phyloP scores from a whole-genome alignment of 2,797 vertebrate genomes.

The Zalophus californianus region DNA sequence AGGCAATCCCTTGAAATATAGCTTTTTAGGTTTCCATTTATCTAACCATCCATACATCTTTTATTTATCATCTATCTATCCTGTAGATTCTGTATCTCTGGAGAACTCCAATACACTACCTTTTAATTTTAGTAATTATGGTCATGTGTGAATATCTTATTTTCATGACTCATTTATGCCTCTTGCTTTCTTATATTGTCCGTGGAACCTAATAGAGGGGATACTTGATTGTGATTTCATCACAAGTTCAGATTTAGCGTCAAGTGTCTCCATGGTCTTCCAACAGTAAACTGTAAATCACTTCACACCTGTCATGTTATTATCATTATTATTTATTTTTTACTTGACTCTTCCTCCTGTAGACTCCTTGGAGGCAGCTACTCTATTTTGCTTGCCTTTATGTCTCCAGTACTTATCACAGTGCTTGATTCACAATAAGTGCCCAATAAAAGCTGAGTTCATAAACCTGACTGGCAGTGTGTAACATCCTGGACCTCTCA shows the following conservation, averaged over 20 bases:
- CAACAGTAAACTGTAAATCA: background rate
- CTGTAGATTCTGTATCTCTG: background rate
- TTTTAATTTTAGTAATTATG: constrained; percentile 32
- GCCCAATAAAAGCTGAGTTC: background rate
- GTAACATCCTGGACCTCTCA: background rate
- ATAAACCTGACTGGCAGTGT: background rate
- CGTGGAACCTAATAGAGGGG: background rate
- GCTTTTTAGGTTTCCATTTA: background rate
- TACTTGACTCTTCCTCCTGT: background rate
- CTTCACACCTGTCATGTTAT: background rate
- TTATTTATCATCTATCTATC: background rate
- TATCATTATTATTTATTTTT: background rate
- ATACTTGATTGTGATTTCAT: background rate
- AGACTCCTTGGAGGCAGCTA: background rate
- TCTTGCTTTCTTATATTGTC: background rate
- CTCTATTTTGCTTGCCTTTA: background rate
- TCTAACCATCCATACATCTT: background rate
- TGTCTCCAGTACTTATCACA: background rate
- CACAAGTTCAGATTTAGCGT: background rate
- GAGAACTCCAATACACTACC: background rate
- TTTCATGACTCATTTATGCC: background rate
- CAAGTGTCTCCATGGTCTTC: background rate
- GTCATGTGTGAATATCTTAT: background rate
- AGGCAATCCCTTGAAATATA: background rate
- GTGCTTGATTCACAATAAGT: background rate